phyloP scores from a whole-genome alignment of 1,140 invertebrate species.

The Pemphigus obesinymphae region DNA sequence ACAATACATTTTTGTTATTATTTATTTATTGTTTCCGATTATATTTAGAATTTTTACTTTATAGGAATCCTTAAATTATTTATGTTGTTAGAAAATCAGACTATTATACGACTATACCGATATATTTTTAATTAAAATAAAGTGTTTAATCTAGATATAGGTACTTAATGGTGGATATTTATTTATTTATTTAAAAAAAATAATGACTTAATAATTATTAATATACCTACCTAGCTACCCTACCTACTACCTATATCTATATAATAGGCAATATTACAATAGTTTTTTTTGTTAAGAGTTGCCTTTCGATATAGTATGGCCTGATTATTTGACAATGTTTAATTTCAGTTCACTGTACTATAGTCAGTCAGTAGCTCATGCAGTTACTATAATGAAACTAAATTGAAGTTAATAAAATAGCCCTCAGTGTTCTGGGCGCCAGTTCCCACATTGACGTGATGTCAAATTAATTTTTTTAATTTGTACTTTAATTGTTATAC shows the following conservation, averaged over 20 bases:
- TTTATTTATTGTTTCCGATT: no score
- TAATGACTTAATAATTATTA: neutral
- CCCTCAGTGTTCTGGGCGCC: neutral
- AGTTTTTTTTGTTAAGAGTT: neutral
- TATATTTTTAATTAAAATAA: neutral
- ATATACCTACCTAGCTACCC: no score
- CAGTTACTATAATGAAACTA: slow-evolving; percentile 6
- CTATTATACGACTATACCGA: no score
- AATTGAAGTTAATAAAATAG: slow-evolving; percentile 28
- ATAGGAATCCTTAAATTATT: no score
- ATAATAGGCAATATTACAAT: no score
- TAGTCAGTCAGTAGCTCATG: neutral
- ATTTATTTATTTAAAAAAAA: neutral
- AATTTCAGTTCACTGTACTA: neutral
- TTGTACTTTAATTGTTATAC: neutral
- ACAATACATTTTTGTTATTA: no score
- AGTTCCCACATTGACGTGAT: slow-evolving; percentile 7
- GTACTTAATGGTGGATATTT: neutral
- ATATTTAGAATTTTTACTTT: no score
- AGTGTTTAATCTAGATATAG: neutral
- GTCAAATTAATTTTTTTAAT: neutral
- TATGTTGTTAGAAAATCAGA: no score
- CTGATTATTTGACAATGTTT: slow-evolving; percentile 10
- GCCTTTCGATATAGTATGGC: neutral
- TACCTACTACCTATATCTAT: no score